Evolutionary conservation across 2,113 vertebrate genomes (phyloP).

Genomic region (Nematolebias whitei): DNA sequence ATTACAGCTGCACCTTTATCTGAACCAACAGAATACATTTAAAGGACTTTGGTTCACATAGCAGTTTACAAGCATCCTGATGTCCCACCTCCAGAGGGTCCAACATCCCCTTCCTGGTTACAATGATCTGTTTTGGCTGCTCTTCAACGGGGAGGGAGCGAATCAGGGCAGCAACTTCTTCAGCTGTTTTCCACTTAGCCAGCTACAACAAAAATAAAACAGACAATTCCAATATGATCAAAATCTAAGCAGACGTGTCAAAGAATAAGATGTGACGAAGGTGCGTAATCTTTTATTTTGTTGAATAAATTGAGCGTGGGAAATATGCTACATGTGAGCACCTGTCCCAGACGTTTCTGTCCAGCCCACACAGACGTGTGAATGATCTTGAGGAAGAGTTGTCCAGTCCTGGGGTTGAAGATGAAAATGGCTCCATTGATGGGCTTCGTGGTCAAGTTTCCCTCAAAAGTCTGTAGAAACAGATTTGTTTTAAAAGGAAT

Average conservation of each 20-base stretch:
- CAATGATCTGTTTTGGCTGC: constrained; percentile 99
- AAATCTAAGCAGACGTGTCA: accelerated
- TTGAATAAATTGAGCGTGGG: background rate
- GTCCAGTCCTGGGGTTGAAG: constrained; percentile 98
- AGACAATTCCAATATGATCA: background rate
- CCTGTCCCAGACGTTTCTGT: constrained; percentile 98
- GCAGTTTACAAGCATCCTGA: background rate
- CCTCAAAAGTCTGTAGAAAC: constrained; percentile 91
- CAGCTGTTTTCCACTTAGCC: constrained; percentile 99
- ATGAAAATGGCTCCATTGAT: constrained; percentile 99
- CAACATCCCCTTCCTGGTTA: constrained; percentile 98
- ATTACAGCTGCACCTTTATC: too few relatives aligned
- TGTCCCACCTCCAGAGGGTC: constrained; percentile 92
- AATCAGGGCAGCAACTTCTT: constrained; percentile 97
- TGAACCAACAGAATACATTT: too few relatives aligned
- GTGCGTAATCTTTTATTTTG: too few relatives aligned
- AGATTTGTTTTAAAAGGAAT: too few relatives aligned
- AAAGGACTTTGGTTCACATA: background rate
- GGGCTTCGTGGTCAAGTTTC: constrained; percentile 98
- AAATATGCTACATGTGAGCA: constrained; percentile 39
- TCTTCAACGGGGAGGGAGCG: constrained; percentile 97
- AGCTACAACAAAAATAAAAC: constrained; percentile 76
- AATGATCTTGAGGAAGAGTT: constrained; percentile 99
- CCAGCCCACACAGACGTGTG: constrained; percentile 99
- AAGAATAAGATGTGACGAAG: background rate